Evolutionary conservation across 2,888 invertebrate genomes (phyloP).

Genomic region (Drosophila mettleri): DNA sequence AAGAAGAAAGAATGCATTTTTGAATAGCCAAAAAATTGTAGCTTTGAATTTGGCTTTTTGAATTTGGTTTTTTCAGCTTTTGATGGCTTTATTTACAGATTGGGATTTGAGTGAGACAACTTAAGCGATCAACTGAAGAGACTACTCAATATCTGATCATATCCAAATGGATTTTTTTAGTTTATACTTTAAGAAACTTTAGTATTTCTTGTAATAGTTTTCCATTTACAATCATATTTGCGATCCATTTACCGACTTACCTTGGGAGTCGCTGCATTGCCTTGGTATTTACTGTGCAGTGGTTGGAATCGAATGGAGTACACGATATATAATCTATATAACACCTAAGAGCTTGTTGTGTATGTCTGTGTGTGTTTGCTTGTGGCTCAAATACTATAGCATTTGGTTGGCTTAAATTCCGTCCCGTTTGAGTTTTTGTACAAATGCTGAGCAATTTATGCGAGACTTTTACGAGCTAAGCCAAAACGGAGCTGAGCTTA

Average conservation of each 20-base stretch:
- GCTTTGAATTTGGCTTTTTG: conserved; percentile 12
- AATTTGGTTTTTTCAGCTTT: conserved; percentile 9
- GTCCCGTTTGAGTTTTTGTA: conserved; percentile 39
- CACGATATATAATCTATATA: conserved; percentile 39
- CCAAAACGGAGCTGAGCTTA: conserved; percentile 40
- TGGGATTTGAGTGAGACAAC: not conserved
- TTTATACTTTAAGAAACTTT: not conserved
- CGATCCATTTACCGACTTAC: conserved; percentile 39
- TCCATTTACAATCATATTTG: not conserved
- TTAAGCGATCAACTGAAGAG: not conserved
- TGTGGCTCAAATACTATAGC: conserved; percentile 17
- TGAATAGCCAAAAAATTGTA: conserved; percentile 8
- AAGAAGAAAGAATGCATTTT: conserved; percentile 15
- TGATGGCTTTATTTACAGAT: conserved; percentile 9
- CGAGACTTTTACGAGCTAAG: conserved; percentile 58
- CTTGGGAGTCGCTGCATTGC: conserved; percentile 72
- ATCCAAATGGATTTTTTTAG: not conserved
- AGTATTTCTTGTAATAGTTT: too few species aligned
- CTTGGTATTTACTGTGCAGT: conserved; percentile 54
- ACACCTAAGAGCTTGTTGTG: conserved; percentile 33
- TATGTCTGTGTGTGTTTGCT: conserved; percentile 30
- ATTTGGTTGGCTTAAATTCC: conserved; percentile 33
- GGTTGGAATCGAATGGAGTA: conserved; percentile 41
- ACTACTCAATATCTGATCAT: not conserved
- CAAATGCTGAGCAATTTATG: conserved; percentile 48